phyloP scores from a whole-genome alignment of 1,140 invertebrate species.

The Rhizoglyphus robini region DNA sequence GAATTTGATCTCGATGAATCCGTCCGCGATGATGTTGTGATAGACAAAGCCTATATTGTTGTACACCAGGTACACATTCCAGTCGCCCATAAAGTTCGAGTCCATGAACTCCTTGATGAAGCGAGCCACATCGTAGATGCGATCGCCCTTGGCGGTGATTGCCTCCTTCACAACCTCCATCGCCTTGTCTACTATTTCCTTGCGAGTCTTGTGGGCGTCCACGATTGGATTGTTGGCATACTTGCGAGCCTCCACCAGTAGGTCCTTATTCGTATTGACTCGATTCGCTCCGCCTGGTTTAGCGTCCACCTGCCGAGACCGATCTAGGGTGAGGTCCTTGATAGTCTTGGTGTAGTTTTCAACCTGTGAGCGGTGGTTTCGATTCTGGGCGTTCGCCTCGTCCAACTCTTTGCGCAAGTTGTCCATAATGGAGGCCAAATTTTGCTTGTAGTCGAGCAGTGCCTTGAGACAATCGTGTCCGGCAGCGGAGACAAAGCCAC shows the following conservation, averaged over 20 bases:
- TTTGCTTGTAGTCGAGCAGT: background rate
- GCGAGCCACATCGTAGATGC: background rate
- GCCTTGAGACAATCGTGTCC: background rate
- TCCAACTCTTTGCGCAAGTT: background rate
- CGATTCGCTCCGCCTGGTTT: background rate
- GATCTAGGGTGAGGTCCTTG: background rate
- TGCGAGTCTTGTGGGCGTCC: background rate
- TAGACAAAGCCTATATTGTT: slow-evolving; percentile 1
- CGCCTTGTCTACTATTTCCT: slow-evolving; percentile 2
- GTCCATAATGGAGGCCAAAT: background rate
- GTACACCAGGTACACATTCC: background rate
- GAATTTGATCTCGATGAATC: background rate
- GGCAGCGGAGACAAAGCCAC: background rate
- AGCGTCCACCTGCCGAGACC: background rate
- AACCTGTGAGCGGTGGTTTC: background rate
- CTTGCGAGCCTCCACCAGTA: background rate
- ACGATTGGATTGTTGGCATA: background rate
- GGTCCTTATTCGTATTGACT: background rate
- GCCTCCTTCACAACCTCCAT: background rate
- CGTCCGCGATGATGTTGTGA: background rate
- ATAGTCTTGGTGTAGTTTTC: background rate
- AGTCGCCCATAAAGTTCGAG: background rate
- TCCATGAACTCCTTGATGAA: background rate
- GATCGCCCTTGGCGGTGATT: background rate
- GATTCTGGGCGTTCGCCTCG: background rate